phyloP scores from a whole-genome alignment of 2,888 invertebrate species.

The Tiphia femorata region DNA sequence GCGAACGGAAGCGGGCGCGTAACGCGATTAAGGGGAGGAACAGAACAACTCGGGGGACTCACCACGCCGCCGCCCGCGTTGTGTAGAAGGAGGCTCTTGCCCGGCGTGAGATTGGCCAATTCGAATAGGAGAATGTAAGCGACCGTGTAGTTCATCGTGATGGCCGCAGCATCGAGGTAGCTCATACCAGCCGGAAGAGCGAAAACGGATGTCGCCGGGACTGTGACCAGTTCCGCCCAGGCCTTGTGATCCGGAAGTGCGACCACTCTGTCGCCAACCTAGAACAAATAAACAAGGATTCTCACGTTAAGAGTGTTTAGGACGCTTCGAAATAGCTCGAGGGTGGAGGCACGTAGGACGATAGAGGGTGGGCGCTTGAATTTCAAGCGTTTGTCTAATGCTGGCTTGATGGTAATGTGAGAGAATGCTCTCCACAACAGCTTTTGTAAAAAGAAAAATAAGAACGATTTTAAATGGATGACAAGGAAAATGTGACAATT shows the following conservation, averaged over 20 bases:
- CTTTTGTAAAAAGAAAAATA: too few relatives aligned
- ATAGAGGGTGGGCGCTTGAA: too few relatives aligned
- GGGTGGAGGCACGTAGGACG: too few relatives aligned
- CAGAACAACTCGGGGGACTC: conserved; percentile 73
- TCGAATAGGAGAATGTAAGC: conserved; percentile 89
- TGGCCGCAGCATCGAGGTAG: conserved; percentile 84
- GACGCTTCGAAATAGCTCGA: neutral
- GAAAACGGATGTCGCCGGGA: conserved; percentile 86
- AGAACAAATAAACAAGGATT: too few relatives aligned
- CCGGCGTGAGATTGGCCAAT: conserved; percentile 81
- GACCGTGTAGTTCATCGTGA: conserved; percentile 88
- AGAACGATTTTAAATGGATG: too few relatives aligned
- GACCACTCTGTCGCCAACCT: conserved; percentile 87
- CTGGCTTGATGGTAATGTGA: too few relatives aligned
- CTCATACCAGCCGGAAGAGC: conserved; percentile 81
- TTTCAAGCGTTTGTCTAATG: too few relatives aligned
- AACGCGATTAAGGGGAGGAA: too few relatives aligned
- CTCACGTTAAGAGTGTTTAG: too few relatives aligned
- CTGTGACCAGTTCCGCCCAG: conserved; percentile 88
- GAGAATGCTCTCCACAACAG: too few relatives aligned
- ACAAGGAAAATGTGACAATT: too few relatives aligned
- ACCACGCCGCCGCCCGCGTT: conserved; percentile 92
- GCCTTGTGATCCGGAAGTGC: conserved; percentile 87
- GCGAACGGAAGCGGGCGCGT: too few relatives aligned
- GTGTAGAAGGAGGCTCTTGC: conserved; percentile 86